These are phyloP conservation scores for Stichopus horrens DNA, from an alignment of 53 echinoderm and acorn worm genomes.

Conservation along the genomic window DNA sequence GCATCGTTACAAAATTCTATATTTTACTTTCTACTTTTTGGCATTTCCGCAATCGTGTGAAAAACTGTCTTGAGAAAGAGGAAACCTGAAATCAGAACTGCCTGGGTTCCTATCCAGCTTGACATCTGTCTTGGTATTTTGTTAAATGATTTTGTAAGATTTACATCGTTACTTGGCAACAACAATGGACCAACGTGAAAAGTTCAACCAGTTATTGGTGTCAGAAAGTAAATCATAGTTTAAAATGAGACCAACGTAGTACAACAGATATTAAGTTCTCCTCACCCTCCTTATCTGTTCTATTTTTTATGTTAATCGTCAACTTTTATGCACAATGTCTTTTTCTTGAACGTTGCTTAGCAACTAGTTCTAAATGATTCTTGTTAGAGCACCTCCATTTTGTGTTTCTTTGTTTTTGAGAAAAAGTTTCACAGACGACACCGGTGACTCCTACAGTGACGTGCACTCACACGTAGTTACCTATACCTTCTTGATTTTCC, in stretches of 20 bases:
- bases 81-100: too few species aligned
- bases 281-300: background rate
- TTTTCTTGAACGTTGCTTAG: background rate
- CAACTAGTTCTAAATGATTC: background rate
- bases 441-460: background rate
- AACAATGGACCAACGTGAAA: background rate
- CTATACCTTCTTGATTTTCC: background rate
- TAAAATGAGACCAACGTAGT: background rate
- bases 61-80: too few species aligned
- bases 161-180: conserved; percentile 1
- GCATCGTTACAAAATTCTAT: too few species aligned
- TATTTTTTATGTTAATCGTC: background rate
- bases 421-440: background rate
- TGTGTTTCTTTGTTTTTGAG: background rate
- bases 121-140: too few species aligned
- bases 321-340: background rate
- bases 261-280: background rate
- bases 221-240: background rate
- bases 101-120: too few species aligned
- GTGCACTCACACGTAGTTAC: too few species aligned
- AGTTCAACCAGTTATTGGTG: background rate
- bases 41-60: too few species aligned
- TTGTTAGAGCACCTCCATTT: background rate
- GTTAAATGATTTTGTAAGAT: background rate
- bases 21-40: too few species aligned